These are phyloP conservation scores for Priocnemis perturbator DNA, from an alignment of 2,888 invertebrate genomes.

Conservation along the genomic window DNA sequence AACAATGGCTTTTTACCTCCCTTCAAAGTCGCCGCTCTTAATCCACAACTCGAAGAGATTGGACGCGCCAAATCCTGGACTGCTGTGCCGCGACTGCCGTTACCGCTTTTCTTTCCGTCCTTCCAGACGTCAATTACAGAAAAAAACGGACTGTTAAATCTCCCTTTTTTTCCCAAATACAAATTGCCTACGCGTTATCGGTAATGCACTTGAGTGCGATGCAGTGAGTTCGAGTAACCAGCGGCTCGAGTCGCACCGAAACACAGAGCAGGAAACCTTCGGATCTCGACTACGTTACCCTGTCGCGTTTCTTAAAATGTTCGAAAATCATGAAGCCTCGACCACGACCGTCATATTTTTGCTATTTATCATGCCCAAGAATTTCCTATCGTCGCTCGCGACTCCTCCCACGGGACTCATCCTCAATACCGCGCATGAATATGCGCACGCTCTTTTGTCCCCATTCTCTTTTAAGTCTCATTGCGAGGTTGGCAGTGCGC, in stretches of 20 bases:
- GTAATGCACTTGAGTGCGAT: too few species aligned
- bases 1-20: slow-evolving; percentile 39
- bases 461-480: not conserved
- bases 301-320: too few species aligned
- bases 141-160: not conserved
- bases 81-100: slow-evolving; percentile 1
- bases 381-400: not conserved
- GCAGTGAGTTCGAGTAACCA: too few species aligned
- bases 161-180: not conserved
- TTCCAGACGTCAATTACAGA: not conserved
- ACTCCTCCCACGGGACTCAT: not conserved
- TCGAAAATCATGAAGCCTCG: too few species aligned
- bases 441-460: not conserved
- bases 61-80: slow-evolving; percentile 20
- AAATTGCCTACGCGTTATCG: too few species aligned
- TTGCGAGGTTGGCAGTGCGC: not conserved
- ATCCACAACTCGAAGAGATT: slow-evolving; percentile 37
- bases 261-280: too few species aligned
- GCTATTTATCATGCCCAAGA: not conserved
- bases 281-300: too few species aligned
- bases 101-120: not conserved
- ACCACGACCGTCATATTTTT: too few species aligned
- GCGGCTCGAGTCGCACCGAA: too few species aligned
- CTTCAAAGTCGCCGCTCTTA: slow-evolving; percentile 35
- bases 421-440: not conserved